A percentile compares a stretch with the other conserved stretches of the same genome.
Conservation (phyloP, 2,113 vertebrate species). For the Mohoua ochrocephala region DNA sequence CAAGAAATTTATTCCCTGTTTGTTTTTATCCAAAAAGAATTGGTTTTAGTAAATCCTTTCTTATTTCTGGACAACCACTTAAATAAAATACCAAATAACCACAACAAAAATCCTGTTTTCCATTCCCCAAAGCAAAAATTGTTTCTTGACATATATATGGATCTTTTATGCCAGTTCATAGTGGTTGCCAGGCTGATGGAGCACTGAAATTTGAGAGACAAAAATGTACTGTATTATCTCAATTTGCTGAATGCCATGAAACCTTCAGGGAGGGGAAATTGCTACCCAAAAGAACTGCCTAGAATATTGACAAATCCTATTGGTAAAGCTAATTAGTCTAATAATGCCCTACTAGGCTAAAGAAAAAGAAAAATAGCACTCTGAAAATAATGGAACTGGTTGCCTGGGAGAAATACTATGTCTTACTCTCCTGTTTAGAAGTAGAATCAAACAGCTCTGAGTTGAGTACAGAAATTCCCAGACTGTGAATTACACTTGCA, state of each 20-base stretch:
- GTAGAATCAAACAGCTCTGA: neutral
- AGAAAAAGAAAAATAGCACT: neutral
- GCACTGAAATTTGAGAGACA: neutral
- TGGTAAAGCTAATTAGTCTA: neutral
- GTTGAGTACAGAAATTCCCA: neutral
- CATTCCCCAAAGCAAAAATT: neutral
- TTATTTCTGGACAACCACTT: neutral
- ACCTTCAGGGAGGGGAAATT: neutral
- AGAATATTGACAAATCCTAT: neutral
- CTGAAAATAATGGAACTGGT: neutral
- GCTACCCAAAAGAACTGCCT: neutral
- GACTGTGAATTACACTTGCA: neutral
- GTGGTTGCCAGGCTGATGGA: neutral
- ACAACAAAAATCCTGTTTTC: neutral
- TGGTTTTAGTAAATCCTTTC: neutral
- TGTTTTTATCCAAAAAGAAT: neutral
- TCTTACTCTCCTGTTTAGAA: neutral
- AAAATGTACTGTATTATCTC: neutral
- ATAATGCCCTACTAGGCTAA: neutral
- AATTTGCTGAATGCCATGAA: neutral
- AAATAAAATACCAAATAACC: neutral
- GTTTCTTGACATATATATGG: neutral
- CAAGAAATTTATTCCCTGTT: neutral
- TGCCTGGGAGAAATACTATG: neutral
- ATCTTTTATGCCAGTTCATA: neutral